Evolutionary conservation across 2,797 vertebrate species (phyloP).

Genomic region (Pseudochirops corinnae): DNA sequence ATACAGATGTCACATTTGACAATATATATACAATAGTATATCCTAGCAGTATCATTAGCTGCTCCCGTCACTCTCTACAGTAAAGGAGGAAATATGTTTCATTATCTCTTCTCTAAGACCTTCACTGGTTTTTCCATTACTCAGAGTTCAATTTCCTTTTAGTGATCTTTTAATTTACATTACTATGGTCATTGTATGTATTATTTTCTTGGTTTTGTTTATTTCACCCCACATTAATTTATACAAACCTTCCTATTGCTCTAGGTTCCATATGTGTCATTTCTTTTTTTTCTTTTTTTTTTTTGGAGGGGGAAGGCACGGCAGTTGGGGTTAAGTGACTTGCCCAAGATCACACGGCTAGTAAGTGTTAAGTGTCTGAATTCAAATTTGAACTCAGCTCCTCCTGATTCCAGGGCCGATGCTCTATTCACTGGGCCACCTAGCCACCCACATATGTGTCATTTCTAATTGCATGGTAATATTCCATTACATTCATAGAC

Average conservation of each 20-base stretch:
- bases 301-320: no score
- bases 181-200: background rate
- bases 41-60: background rate
- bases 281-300: background rate
- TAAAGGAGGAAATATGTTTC: background rate
- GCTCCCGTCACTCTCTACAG: background rate
- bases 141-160: background rate
- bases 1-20: background rate
- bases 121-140: background rate
- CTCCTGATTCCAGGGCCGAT: no score
- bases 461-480: background rate
- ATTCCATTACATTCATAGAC: background rate
- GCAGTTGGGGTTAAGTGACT: no score
- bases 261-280: background rate
- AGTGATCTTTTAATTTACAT: background rate
- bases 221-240: background rate
- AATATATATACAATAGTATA: background rate
- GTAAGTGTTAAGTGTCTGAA: no score
- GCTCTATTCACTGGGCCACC: no score
- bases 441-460: background rate
- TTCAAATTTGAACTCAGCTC: no score
- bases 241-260: background rate
- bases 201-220: background rate
- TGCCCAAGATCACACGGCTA: no score
- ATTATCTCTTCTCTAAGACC: background rate